Evolutionary conservation across 2,797 vertebrate genomes (phyloP).

Genomic region (Epinephelus coioides): DNA sequence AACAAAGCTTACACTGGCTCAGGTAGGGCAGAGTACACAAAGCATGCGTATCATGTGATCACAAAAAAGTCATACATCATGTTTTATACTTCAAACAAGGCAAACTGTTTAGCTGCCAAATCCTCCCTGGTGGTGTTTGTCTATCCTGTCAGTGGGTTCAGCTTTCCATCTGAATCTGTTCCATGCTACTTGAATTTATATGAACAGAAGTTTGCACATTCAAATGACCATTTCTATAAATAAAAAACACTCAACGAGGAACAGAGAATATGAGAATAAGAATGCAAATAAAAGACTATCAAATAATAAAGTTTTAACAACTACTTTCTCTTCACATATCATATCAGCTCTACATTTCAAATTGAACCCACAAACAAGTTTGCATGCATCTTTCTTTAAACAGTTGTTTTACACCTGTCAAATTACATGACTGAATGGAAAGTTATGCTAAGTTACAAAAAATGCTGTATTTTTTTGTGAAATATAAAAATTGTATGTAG

Average conservation of each 20-base stretch:
- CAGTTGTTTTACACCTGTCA: neutral
- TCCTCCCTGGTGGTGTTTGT: neutral
- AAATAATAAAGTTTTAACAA: neutral
- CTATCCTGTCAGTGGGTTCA: neutral
- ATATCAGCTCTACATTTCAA: neutral
- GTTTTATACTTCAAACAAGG: slow-evolving; percentile 1
- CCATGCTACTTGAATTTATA: neutral
- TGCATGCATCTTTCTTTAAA: neutral
- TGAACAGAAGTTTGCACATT: neutral
- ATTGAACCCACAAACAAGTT: neutral
- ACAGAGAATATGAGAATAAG: neutral
- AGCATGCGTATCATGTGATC: neutral
- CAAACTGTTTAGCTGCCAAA: neutral
- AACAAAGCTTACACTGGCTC: slow-evolving; percentile 7
- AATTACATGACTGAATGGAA: neutral
- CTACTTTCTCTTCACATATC: neutral
- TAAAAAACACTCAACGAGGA: neutral
- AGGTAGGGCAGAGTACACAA: slow-evolving; percentile 6
- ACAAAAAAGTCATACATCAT: slow-evolving; percentile 6
- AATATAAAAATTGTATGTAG: neutral
- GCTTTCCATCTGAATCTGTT: neutral
- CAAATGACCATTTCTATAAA: neutral
- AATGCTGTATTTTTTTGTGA: neutral
- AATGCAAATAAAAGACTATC: neutral
- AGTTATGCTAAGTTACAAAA: neutral